A percentile compares a stretch with the other conserved stretches of the same genome.
Conservation (phyloP, 2,888 invertebrate species). For the Tipula vernalis region DNA sequence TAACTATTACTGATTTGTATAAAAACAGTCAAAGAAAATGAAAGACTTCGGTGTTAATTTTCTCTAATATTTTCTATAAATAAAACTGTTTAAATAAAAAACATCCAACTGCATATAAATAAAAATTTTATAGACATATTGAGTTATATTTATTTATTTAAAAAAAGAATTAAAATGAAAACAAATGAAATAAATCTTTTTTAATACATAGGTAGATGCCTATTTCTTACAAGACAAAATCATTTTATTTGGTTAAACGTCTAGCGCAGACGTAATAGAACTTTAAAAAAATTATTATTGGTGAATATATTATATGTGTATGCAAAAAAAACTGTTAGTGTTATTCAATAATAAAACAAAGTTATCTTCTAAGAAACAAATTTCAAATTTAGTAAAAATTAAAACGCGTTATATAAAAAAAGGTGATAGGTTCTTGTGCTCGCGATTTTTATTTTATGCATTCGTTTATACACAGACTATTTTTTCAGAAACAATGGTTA, state of each 20-base stretch:
- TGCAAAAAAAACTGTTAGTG: neutral
- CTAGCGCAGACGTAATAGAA: neutral
- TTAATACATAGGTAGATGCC: neutral
- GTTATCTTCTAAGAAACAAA: neutral
- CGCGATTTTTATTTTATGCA: neutral
- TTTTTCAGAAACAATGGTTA: neutral
- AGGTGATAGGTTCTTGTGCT: neutral
- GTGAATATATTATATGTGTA: neutral
- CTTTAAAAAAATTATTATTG: neutral
- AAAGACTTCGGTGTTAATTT: neutral
- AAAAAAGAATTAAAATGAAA: neutral
- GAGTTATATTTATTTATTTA: neutral
- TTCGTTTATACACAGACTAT: neutral
- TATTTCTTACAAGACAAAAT: neutral
- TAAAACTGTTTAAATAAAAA: neutral
- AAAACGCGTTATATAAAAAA: neutral
- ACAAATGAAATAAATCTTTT: neutral
- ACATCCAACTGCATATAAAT: neutral
- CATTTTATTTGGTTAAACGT: neutral
- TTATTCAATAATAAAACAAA: neutral
- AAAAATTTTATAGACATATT: neutral
- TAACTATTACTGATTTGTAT: neutral
- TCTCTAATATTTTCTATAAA: neutral
- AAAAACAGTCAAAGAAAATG: neutral
- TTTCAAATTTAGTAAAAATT: neutral